Percentiles rank a stretch among this genome's conserved stretches.
These are phyloP conservation scores for Rhincodon typus DNA, from an alignment of 2,797 vertebrate genomes.

Conservation along the genomic window DNA sequence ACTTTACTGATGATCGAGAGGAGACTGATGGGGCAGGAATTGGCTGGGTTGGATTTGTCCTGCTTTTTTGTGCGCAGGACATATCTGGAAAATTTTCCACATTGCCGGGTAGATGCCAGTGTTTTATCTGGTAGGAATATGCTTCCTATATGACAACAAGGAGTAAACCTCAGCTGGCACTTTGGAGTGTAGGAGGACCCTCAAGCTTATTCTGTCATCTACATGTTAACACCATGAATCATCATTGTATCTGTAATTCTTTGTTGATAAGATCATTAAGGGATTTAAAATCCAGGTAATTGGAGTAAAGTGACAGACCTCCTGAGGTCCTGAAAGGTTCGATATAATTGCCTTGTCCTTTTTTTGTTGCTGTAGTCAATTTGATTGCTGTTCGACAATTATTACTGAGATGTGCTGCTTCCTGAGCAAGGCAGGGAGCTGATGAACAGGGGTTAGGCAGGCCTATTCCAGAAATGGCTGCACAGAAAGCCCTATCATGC, in stretches of 20 bases:
- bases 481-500: not conserved
- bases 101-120: not conserved
- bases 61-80: no score
- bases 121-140: not conserved
- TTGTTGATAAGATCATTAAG: not conserved
- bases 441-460: not conserved
- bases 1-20: no score
- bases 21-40: no score
- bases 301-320: no score
- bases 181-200: not conserved
- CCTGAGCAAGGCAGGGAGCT: not conserved
- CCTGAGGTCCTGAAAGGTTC: not conserved
- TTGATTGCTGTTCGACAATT: not conserved
- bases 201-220: not conserved
- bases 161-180: not conserved
- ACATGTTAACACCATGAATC: not conserved
- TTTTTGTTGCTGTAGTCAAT: not conserved
- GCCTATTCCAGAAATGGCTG: not conserved
- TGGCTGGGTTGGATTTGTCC: no score
- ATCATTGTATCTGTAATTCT: not conserved
- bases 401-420: not conserved
- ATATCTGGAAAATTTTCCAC: not conserved
- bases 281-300: no score
- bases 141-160: not conserved
- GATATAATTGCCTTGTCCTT: not conserved